Base-by-base conservation (phyloP, 2,888 invertebrate species). In the Argynnis bischoffii region DNA sequence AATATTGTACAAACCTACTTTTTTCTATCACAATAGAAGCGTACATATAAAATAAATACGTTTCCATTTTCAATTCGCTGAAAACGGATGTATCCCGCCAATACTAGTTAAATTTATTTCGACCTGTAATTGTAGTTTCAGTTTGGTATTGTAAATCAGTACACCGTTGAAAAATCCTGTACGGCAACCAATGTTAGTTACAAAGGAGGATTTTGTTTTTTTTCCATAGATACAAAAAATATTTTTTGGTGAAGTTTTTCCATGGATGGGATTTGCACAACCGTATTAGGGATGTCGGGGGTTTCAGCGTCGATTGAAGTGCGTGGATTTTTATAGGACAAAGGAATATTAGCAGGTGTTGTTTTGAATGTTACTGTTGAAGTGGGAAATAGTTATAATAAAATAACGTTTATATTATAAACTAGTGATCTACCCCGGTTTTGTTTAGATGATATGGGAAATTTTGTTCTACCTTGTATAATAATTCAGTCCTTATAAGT, bases 151-250 rank as follows among this genome's bases (percentile, higher is more conserved):
- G 70, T 67, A 71, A 71, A 72, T 69, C 67, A 65, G 71, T 59
- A 51, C 55, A 50, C 67, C 55, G 59, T 31, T 53, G 65, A 66
- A 67, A 69, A 72, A 72, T 72, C 63, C 69, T 66, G 66, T 61
- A 46, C 71, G 26, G 26, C 26, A 57, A 63, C 35, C 35, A 41
- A 41, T 41, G 74, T 55, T 64, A 53, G 67, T 71, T 71, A 75
- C 76, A 74, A 76, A 75, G 74, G 70, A 55, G 74, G 72, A 71
- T 73, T 75, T 74, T 75, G 75, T 76, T 73, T 72, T 67, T 70
- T 60, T 50, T 8, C 50, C 13, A 50, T 50, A 6, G 50, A n/a
- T 16, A 50, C 50, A 41, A 50, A 50, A 50, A 50, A 50, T 50
- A 16, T 50, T n/a, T 50, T 50, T 50, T 14, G 16, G 50, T 50